Conservation (phyloP, 1,140 invertebrate genomes). For the Tetraneura akinire region DNA sequence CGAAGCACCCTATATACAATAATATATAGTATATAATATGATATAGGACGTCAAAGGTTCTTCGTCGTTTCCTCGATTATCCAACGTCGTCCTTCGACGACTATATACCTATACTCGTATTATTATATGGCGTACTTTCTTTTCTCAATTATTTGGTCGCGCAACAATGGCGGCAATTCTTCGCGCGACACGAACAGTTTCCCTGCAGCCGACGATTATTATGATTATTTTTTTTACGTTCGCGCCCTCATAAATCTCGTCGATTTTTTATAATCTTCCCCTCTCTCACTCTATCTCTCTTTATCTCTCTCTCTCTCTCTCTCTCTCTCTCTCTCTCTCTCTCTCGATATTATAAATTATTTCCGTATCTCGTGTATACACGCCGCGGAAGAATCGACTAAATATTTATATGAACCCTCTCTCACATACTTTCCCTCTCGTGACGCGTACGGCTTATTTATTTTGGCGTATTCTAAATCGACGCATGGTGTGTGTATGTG, state of each 20-base stretch:
- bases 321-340: background rate
- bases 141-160: background rate
- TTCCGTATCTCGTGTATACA: background rate
- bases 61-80: too few relatives aligned
- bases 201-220: background rate
- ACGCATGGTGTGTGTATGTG: background rate
- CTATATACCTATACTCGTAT: too few relatives aligned
- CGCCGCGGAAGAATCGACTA: background rate
- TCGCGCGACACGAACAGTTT: background rate
- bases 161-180: background rate
- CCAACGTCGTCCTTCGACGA: too few relatives aligned
- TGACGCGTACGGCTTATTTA: background rate
- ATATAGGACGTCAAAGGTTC: background rate
- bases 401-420: background rate
- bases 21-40: too few relatives aligned
- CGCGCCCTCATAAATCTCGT: background rate
- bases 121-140: background rate
- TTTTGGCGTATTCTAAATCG: slow-evolving; percentile 4
- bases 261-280: too few relatives aligned
- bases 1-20: slow-evolving; percentile 5
- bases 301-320: background rate
- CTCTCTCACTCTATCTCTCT: too few relatives aligned
- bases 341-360: background rate
- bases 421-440: background rate
- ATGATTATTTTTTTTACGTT: background rate